A percentile compares a stretch with the other conserved stretches of the same genome.
Evolutionary conservation across 1,140 invertebrate genomes (phyloP).

Genomic region (Drosophila rhopaloa): DNA sequence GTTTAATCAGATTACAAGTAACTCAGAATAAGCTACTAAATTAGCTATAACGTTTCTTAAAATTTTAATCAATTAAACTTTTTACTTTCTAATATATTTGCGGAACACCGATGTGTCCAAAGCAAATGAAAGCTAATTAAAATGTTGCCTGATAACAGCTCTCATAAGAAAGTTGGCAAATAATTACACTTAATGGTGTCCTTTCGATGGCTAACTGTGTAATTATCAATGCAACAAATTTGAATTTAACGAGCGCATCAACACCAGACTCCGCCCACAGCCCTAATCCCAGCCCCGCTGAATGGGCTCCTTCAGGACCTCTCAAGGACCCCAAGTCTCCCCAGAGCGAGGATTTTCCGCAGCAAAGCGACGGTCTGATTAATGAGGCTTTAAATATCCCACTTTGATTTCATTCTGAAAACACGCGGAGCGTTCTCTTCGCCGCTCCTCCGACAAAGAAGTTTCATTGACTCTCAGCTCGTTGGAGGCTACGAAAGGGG

Average conservation of each 20-base stretch:
- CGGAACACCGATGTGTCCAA: not conserved
- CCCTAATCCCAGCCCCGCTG: conserved; percentile 4
- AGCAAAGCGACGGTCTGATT: conserved; percentile 65
- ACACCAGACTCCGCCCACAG: conserved; percentile 37
- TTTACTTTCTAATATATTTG: conserved; percentile 15
- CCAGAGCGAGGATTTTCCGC: conserved; percentile 22
- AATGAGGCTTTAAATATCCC: conserved; percentile 84
- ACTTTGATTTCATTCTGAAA: conserved; percentile 84
- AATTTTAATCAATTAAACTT: not conserved
- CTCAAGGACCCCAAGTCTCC: conserved; percentile 22
- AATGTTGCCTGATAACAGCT: conserved; percentile 9
- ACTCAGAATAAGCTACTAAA: too few species aligned
- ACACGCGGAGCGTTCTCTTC: conserved; percentile 54
- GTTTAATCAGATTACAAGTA: too few species aligned
- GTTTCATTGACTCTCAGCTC: conserved; percentile 79
- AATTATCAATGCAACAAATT: conserved; percentile 81
- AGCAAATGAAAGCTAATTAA: conserved; percentile 27
- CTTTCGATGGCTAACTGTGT: conserved; percentile 24
- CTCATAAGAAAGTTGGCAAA: conserved; percentile 28
- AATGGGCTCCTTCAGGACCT: conserved; percentile 36
- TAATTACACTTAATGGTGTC: conserved; percentile 15
- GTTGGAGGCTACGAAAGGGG: conserved; percentile 29
- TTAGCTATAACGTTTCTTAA: too few species aligned
- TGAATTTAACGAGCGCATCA: conserved; percentile 75
- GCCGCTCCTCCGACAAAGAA: conserved; percentile 65